Evolutionary conservation across 1,140 invertebrate genomes (phyloP), one percentile per base, ranked within the genome.

Genomic region (Trachymyrmex septentrionalis): DNA sequence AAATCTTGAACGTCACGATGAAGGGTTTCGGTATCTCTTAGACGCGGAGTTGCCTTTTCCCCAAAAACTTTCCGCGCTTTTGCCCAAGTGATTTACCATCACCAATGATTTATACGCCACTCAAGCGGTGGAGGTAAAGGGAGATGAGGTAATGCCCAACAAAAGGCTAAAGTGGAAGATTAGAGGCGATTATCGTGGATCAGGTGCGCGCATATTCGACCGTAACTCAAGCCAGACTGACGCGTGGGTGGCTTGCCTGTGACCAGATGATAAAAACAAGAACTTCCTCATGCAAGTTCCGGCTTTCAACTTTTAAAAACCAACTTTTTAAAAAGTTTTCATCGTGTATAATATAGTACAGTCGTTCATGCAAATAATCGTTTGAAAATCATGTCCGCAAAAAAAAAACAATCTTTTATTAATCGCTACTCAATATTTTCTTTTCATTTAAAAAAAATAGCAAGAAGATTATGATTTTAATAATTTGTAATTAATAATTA

Each of bases 141-240:
- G 55, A 73, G 67, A 86, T 80, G 85, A 90, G 88, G 87, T 87
- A 92, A 93, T 91, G 81, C 88, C 89, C 90, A 93, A 92, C 87
- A 93, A 93, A 94, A 92, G 93, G 88, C 91, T 91, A 95, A 95
- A 95, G 94, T 95, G 94, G 95, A 95, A 95, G 94, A 95, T 95
- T 95, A 95, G 94, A 93, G 94, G 93, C 94, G 93, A 95, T 95
- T 95, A 95, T 95, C 93, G 91, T 91, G 92, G 92, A 94, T 95
- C 94, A 94, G 93, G 92, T 94, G 93, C 92, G 92, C 93, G 88
- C 91, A 90, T 90, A 91, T 92, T 92, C 87, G 92, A 81, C 88
- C 93, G 92, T 94, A 94, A 94, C 91, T 94, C 93, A 94, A 30
- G 44, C 84, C 69, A 50, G 77, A 44, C 88, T 90, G 92, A 94